Conservation (phyloP, 2,888 invertebrate genomes). For the Drosophila barbarae region DNA sequence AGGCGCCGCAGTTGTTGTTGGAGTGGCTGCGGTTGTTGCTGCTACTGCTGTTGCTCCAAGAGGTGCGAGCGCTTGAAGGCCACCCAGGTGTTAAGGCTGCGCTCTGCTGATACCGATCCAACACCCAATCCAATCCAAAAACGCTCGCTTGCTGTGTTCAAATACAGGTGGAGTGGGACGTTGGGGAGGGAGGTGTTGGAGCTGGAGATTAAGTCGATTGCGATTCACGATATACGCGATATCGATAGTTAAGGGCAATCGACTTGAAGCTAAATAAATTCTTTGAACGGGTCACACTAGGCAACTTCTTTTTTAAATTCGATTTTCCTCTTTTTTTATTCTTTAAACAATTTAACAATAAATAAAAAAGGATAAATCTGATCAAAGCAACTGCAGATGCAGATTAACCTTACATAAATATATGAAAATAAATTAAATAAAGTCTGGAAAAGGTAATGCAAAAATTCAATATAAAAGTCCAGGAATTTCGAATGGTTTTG, state of each 20-base stretch:
- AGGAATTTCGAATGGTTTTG: conserved; percentile 13
- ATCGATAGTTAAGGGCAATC: not conserved
- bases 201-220: conserved; percentile 11
- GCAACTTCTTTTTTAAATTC: not conserved
- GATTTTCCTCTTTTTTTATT: too few species aligned
- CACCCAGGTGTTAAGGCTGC: conserved; percentile 36
- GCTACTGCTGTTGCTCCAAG: not conserved
- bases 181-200: not conserved
- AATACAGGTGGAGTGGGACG: not conserved
- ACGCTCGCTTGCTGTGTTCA: conserved; percentile 9
- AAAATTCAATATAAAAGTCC: not conserved
- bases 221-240: not conserved
- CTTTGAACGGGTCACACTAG: not conserved
- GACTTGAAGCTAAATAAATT: not conserved
- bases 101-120: conserved; percentile 14
- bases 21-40: not conserved
- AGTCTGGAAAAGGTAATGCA: too few species aligned
- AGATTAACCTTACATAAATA: too few species aligned
- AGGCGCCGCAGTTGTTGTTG: conserved; percentile 15
- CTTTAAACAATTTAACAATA: too few species aligned
- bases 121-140: conserved; percentile 4
- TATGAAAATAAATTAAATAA: too few species aligned
- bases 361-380: too few species aligned
- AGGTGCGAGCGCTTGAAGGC: conserved; percentile 36
- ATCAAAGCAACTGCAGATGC: too few species aligned